phyloP scores from a whole-genome alignment of 2,888 invertebrate species.

The Choristoneura rosaceana region DNA sequence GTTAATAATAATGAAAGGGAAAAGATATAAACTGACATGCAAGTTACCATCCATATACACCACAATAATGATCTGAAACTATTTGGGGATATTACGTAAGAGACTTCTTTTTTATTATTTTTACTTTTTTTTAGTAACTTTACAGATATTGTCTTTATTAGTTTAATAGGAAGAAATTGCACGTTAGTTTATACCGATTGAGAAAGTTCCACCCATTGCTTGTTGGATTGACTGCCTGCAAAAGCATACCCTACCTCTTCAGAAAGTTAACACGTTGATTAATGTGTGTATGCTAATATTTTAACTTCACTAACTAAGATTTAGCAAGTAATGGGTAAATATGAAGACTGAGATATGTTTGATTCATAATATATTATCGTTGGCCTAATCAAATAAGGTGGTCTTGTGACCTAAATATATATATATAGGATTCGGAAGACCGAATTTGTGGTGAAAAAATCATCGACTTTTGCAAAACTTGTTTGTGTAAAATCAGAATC shows the following conservation, averaged over 20 bases:
- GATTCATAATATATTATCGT: constrained; percentile 35
- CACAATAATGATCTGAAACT: constrained; percentile 10
- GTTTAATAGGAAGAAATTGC: constrained; percentile 12
- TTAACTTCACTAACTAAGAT: constrained; percentile 21
- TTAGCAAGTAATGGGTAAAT: constrained; percentile 33
- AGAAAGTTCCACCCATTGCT: constrained; percentile 17
- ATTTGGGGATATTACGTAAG: neutral
- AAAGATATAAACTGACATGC: constrained; percentile 13
- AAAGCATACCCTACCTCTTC: neutral
- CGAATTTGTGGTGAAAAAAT: constrained; percentile 3
- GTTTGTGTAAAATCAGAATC: neutral
- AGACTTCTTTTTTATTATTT: constrained; percentile 1
- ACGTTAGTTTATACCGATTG: constrained; percentile 15
- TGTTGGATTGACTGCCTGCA: constrained; percentile 1
- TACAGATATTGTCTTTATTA: neutral
- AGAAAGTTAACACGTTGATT: neutral
- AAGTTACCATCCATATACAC: neutral
- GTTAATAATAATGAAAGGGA: neutral
- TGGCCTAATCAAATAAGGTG: constrained; percentile 19
- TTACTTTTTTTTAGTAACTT: constrained; percentile 5
- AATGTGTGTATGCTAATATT: constrained; percentile 6
- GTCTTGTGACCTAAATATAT: constrained; percentile 1
- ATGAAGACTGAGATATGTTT: constrained; percentile 38
- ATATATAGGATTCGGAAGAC: neutral
- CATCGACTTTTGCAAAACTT: constrained; percentile 5